These are phyloP conservation scores for Colaptes auratus DNA, from an alignment of 2,113 vertebrate genomes.

Conservation along the genomic window DNA sequence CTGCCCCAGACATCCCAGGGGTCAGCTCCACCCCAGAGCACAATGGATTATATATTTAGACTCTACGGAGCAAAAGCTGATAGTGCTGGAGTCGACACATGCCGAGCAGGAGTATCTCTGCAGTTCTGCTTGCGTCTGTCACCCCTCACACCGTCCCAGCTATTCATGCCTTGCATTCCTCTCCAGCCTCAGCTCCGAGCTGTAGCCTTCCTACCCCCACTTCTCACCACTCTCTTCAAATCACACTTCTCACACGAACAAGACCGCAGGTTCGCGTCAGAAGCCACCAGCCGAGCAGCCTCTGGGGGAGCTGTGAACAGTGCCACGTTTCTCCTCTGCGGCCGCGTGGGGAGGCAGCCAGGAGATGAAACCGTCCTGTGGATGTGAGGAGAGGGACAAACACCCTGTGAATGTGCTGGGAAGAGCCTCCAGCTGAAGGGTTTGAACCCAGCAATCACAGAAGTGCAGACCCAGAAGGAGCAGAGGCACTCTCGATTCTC, in stretches of 20 bases:
- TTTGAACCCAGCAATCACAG: fast-evolving
- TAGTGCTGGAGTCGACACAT: background rate
- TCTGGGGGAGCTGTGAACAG: slow-evolving; percentile 39
- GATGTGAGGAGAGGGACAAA: background rate
- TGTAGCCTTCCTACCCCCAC: background rate
- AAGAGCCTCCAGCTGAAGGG: background rate
- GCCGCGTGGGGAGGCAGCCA: background rate
- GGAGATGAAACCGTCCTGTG: background rate
- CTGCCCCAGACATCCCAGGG: slow-evolving; percentile 21
- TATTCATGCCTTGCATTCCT: slow-evolving; percentile 1
- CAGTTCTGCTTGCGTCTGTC: background rate
- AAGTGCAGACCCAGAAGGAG: background rate
- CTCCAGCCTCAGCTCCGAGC: background rate
- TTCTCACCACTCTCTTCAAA: background rate
- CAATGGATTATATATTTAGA: slow-evolving; percentile 20
- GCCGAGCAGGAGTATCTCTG: background rate
- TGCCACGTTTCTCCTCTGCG: slow-evolving; percentile 6
- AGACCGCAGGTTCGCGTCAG: background rate
- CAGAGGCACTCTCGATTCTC: background rate
- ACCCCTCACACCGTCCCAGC: background rate
- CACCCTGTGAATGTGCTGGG: background rate
- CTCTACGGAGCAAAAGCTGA: slow-evolving; percentile 6
- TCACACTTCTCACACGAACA: background rate
- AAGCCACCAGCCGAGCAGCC: background rate
- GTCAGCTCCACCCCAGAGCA: slow-evolving; percentile 27